Evolutionary conservation across 2,113 vertebrate genomes (phyloP).

Genomic region (Ciconia maguari): DNA sequence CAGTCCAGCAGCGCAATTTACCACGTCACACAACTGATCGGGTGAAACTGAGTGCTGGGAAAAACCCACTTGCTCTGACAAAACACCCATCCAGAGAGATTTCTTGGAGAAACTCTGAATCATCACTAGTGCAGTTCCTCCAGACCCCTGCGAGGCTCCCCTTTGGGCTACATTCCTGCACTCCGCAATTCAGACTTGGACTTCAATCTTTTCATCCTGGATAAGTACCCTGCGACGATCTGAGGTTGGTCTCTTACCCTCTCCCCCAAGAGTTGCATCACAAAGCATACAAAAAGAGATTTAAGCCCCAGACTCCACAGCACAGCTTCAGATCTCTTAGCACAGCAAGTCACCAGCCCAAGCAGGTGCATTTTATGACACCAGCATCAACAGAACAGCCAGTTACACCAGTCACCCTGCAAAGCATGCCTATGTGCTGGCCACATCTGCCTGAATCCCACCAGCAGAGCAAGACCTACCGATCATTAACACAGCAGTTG

Average conservation of each 20-base stretch:
- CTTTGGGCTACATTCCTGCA: neutral
- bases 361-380: neutral
- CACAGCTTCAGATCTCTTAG: neutral
- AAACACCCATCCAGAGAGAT: neutral
- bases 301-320: neutral
- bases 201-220: neutral
- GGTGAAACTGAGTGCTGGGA: neutral
- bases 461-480: neutral
- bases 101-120: neutral
- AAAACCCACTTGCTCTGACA: neutral
- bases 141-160: neutral
- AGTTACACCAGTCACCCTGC: neutral
- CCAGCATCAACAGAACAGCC: neutral
- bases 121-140: neutral
- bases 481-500: neutral
- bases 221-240: neutral
- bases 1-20: neutral
- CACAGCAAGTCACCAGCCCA: neutral
- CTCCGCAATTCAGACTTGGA: neutral
- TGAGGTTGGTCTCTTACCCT: neutral
- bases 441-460: neutral
- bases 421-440: accelerated
- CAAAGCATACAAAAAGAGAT: neutral
- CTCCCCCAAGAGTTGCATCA: neutral
- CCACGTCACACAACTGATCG: neutral